These are phyloP conservation scores for Biston stratarius DNA, from an alignment of 2,888 invertebrate species.

Conservation along the genomic window DNA sequence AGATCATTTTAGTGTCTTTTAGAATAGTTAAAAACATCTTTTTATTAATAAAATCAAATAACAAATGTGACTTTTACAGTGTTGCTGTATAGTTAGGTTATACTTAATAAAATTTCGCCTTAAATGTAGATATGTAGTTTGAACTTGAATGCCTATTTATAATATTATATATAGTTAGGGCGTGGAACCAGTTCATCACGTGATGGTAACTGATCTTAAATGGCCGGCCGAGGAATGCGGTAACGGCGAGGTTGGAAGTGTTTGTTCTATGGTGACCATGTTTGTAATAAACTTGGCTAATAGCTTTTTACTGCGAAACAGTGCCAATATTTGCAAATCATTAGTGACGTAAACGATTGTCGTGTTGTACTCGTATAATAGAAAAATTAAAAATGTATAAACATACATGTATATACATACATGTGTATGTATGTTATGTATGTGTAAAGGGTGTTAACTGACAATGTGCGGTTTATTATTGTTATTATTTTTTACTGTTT, in stretches of 20 bases:
- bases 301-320: conserved; percentile 28
- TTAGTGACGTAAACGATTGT: not conserved
- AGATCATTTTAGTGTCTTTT: too few relatives aligned
- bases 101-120: too few relatives aligned
- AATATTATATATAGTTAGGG: not conserved
- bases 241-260: conserved; percentile 8
- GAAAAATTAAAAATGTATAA: too few relatives aligned
- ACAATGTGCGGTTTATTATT: too few relatives aligned
- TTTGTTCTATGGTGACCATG: conserved; percentile 1
- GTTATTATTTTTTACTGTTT: too few relatives aligned
- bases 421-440: too few relatives aligned
- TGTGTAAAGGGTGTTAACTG: too few relatives aligned
- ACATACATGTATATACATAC: too few relatives aligned
- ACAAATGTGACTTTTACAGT: too few relatives aligned
- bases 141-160: not conserved
- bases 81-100: too few relatives aligned
- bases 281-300: conserved; percentile 32
- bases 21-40: too few relatives aligned
- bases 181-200: conserved; percentile 23
- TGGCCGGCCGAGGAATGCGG: conserved; percentile 32
- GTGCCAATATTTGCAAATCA: conserved; percentile 28
- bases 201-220: conserved; percentile 34
- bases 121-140: not conserved
- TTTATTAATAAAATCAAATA: too few relatives aligned
- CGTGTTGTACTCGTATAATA: not conserved